These are phyloP conservation scores for Idaea aversata DNA, from an alignment of 2,888 invertebrate genomes.

Conservation along the genomic window DNA sequence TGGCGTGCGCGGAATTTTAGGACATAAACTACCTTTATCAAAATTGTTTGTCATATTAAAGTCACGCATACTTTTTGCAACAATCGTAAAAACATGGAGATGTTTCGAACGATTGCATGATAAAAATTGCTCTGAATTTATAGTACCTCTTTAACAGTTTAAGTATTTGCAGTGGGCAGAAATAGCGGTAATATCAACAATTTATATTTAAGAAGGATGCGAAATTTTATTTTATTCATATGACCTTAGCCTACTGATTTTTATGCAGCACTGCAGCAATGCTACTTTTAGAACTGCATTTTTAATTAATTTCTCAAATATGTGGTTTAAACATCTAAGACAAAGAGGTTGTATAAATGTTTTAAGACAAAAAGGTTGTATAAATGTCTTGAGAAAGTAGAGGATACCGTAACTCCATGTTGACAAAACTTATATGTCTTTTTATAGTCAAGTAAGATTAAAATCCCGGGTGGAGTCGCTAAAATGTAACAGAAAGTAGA, in stretches of 20 bases:
- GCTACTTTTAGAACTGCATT: neutral
- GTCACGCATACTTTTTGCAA: constrained; percentile 25
- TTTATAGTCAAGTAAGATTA: constrained; percentile 20
- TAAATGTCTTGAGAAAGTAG: constrained; percentile 13
- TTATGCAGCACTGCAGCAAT: neutral
- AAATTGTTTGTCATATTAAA: constrained; percentile 21
- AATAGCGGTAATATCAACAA: constrained; percentile 16
- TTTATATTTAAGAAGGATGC: constrained; percentile 18
- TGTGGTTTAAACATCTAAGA: neutral
- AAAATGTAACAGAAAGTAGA: constrained; percentile 57
- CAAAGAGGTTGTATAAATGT: neutral
- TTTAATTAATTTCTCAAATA: neutral
- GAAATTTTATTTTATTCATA: neutral
- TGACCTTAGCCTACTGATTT: constrained; percentile 1
- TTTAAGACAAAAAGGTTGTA: neutral
- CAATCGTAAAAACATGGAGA: constrained; percentile 15
- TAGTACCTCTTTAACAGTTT: constrained; percentile 29
- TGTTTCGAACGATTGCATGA: constrained; percentile 13
- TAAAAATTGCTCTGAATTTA: constrained; percentile 30
- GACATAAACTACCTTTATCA: constrained; percentile 9
- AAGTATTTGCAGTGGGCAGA: constrained; percentile 23
- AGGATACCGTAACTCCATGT: constrained; percentile 20
- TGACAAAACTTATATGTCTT: constrained; percentile 5
- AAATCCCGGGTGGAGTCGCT: constrained; percentile 18
- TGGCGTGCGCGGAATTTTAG: constrained; percentile 14